Conservation (phyloP, 2,113 vertebrate genomes). For the Geococcyx californianus region DNA sequence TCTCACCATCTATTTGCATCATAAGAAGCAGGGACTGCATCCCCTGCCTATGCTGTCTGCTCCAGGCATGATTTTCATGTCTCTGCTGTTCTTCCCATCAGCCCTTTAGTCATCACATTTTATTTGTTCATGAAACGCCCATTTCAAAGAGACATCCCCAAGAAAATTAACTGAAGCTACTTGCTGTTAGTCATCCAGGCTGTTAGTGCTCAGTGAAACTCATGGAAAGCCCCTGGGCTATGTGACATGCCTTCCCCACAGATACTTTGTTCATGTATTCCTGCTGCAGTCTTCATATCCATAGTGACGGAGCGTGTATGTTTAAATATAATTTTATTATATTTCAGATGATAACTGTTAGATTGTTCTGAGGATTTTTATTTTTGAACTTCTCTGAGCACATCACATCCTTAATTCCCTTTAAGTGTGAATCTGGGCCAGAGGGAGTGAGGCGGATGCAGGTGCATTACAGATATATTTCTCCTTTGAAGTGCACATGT, state of each 20-base stretch:
- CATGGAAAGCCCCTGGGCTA: neutral
- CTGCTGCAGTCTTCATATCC: neutral
- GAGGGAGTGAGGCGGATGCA: neutral
- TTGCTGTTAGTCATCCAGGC: neutral
- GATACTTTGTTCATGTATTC: neutral
- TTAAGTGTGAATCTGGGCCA: slow-evolving; percentile 51
- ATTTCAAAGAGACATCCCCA: neutral
- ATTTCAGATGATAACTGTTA: neutral
- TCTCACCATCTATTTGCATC: neutral
- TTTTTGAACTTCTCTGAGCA: slow-evolving; percentile 12
- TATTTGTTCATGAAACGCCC: neutral
- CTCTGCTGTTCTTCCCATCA: neutral
- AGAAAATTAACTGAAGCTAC: neutral
- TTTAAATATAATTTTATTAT: neutral
- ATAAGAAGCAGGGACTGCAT: neutral
- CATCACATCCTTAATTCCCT: slow-evolving; percentile 39
- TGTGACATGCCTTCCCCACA: neutral
- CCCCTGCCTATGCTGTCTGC: neutral
- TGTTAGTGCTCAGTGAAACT: neutral
- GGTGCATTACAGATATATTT: neutral
- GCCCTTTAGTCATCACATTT: neutral
- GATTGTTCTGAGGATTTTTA: slow-evolving; percentile 12
- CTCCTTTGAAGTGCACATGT: neutral
- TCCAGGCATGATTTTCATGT: neutral
- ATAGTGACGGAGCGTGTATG: neutral